phyloP scores from a whole-genome alignment of 1,140 invertebrate genomes.

The Brachionus paranguensis region DNA sequence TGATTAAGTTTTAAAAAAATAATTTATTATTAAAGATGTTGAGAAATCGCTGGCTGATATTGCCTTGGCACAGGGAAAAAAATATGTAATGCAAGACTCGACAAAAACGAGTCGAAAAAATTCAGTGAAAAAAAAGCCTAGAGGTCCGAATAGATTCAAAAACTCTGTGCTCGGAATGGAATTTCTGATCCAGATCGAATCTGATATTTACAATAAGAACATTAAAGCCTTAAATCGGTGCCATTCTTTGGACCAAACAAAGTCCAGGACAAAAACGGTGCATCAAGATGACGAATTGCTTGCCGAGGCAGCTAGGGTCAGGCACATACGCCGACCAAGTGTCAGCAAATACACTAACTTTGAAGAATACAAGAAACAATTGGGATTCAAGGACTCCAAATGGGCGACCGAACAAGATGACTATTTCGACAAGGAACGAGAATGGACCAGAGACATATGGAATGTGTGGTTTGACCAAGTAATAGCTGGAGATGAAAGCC shows the following conservation, averaged over 20 bases:
- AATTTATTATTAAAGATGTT: not conserved
- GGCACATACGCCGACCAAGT: not conserved
- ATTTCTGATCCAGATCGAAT: conserved; percentile 6
- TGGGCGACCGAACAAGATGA: conserved; percentile 40
- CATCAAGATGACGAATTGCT: not conserved
- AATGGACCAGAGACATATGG: conserved; percentile 53
- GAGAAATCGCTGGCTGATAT: not conserved
- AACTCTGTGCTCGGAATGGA: not conserved
- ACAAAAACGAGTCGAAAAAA: not conserved
- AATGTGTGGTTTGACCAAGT: conserved; percentile 54
- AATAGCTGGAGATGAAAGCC: conserved; percentile 44
- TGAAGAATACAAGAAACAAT: not conserved
- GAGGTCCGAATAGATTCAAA: not conserved
- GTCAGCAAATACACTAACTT: not conserved
- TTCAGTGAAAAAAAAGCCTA: not conserved
- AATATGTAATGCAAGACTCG: not conserved
- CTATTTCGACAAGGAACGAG: conserved; percentile 44
- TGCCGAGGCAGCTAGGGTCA: not conserved
- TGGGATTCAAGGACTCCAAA: not conserved
- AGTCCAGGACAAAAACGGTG: not conserved
- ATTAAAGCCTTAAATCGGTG: not conserved
- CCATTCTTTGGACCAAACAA: not conserved
- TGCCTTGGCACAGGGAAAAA: conserved; percentile 8
- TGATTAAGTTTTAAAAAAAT: not conserved
- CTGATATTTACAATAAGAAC: not conserved